Evolutionary conservation across 2,888 invertebrate species (phyloP).

Genomic region (Flexamia atlantica): DNA sequence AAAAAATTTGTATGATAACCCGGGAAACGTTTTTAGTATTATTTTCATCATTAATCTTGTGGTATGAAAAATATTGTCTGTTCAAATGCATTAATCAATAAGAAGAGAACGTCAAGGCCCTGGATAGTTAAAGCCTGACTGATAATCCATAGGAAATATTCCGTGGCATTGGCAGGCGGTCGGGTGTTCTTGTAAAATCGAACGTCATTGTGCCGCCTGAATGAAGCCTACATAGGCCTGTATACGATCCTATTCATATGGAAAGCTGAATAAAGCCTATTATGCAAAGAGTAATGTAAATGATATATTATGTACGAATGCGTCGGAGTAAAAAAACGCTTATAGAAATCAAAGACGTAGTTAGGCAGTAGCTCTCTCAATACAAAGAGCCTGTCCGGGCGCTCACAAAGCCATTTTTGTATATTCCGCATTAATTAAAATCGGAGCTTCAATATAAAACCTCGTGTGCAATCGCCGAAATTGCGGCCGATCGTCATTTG

Average conservation of each 20-base stretch:
- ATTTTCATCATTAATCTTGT: too few species aligned
- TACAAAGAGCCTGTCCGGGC: slow-evolving; percentile 25
- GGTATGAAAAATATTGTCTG: not conserved
- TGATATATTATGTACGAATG: slow-evolving; percentile 63
- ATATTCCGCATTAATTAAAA: slow-evolving; percentile 55
- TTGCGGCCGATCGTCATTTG: slow-evolving; percentile 9
- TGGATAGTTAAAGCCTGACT: not conserved
- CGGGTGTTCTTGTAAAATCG: slow-evolving; percentile 37
- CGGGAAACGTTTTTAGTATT: too few species aligned
- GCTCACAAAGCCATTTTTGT: slow-evolving; percentile 52
- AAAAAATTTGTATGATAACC: too few species aligned
- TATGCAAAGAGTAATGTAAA: slow-evolving; percentile 60
- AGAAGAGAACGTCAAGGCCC: not conserved
- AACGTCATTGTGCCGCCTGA: slow-evolving; percentile 15
- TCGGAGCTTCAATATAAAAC: slow-evolving; percentile 39
- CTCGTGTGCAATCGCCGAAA: slow-evolving; percentile 33
- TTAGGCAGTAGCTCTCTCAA: slow-evolving; percentile 38
- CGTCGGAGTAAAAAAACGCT: slow-evolving; percentile 62
- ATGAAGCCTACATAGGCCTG: slow-evolving; percentile 23
- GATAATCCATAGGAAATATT: slow-evolving; percentile 31
- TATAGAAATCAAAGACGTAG: slow-evolving; percentile 64
- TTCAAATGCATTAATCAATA: not conserved
- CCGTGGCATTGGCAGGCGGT: not conserved
- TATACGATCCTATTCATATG: slow-evolving; percentile 44
- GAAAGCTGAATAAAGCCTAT: slow-evolving; percentile 50